phyloP scores from a whole-genome alignment of 2,113 vertebrate species.

The Cyphomyrus plagiostoma region DNA sequence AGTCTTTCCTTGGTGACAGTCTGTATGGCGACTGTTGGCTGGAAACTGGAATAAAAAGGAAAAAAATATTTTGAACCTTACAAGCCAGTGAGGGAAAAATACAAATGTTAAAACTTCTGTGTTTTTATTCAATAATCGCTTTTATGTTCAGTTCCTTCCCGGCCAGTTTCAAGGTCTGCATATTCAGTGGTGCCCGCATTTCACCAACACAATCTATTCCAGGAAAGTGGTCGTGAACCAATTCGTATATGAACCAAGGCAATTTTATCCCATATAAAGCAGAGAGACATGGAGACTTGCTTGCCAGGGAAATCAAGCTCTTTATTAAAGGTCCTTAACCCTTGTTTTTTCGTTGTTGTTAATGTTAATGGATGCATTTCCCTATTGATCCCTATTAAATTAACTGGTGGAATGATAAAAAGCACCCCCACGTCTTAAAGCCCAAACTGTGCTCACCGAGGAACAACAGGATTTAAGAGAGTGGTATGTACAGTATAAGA shows the following conservation, averaged over 20 bases:
- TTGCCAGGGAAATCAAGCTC: too few species aligned
- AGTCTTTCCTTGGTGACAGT: constrained; percentile 29
- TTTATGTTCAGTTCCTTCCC: not conserved
- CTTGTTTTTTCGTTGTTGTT: too few species aligned
- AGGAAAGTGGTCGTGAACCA: too few species aligned
- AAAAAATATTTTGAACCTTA: not conserved
- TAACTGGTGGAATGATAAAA: not conserved
- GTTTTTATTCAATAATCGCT: not conserved
- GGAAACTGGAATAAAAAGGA: constrained; percentile 39
- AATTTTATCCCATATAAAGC: too few species aligned
- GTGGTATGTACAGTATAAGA: not conserved
- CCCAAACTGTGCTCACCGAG: not conserved
- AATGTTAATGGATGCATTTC: too few species aligned
- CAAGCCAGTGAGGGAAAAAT: not conserved
- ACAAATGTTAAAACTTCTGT: not conserved
- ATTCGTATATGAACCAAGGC: too few species aligned
- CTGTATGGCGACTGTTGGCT: constrained; percentile 30
- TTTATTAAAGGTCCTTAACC: too few species aligned
- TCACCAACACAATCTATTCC: too few species aligned
- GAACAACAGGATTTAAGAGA: not conserved
- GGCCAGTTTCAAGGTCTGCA: too few species aligned
- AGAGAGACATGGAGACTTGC: too few species aligned
- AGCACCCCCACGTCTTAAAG: not conserved
- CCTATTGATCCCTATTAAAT: not conserved
- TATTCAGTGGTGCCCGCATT: too few species aligned